Evolutionary conservation across 2,797 vertebrate species (phyloP).

Genomic region (Kryptopterus vitreolus): DNA sequence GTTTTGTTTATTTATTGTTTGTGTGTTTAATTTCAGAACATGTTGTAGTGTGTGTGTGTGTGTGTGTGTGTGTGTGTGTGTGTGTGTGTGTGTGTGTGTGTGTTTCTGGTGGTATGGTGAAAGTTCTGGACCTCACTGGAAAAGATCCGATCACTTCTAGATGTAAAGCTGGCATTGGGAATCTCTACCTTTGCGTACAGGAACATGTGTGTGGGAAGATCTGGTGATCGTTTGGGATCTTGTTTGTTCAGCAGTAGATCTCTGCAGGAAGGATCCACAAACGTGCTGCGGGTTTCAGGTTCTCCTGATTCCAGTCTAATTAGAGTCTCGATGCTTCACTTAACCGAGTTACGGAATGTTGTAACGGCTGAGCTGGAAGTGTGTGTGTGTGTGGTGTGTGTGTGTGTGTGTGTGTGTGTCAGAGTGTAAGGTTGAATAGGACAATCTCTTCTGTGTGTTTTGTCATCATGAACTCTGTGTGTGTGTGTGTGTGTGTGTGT

Average conservation of each 20-base stretch:
- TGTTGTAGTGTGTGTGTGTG: neutral
- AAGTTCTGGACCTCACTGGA: neutral
- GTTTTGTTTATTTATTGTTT: no score
- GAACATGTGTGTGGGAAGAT: neutral
- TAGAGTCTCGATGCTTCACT: neutral
- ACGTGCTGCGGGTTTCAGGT: neutral
- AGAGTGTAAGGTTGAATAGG: neutral
- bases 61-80: no score
- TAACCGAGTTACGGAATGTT: neutral
- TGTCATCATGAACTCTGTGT: neutral
- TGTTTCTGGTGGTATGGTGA: neutral
- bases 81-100: no score
- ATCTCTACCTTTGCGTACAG: neutral
- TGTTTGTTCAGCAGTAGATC: neutral
- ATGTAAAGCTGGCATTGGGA: neutral
- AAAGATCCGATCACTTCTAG: neutral
- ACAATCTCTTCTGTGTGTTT: slow-evolving; percentile 1
- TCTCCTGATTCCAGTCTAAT: neutral
- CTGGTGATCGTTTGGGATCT: neutral
- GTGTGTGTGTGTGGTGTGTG: slow-evolving; percentile 1
- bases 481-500: neutral
- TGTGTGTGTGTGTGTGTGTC: neutral
- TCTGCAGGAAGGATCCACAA: neutral
- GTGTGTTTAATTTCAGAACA: neutral
- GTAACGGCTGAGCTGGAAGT: no score